These are phyloP conservation scores for Andrena praecox DNA, from an alignment of 2,888 invertebrate genomes.

Conservation along the genomic window DNA sequence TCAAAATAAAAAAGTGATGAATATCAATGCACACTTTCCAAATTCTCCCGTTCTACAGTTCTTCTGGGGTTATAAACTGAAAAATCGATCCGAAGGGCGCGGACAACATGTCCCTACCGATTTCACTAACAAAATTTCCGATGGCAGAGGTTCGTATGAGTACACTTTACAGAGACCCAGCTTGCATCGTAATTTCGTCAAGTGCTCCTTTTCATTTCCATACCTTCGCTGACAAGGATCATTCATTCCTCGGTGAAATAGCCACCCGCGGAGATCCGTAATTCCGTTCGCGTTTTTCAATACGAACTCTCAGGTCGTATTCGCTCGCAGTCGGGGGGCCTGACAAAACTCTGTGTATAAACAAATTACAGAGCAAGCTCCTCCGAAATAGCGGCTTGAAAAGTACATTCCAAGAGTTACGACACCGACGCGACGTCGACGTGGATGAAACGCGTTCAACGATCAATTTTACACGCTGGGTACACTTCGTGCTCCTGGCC, in stretches of 20 bases:
- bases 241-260: not conserved
- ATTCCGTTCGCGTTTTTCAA: slow-evolving; percentile 17
- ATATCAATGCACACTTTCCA: slow-evolving; percentile 26
- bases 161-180: not conserved
- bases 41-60: not conserved
- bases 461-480: slow-evolving; percentile 55
- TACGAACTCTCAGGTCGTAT: not conserved
- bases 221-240: not conserved
- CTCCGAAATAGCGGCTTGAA: slow-evolving; percentile 31
- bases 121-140: too few species aligned
- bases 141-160: slow-evolving; percentile 1
- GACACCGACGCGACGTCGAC: slow-evolving; percentile 13
- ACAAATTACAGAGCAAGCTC: slow-evolving; percentile 49
- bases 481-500: not conserved
- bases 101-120: too few species aligned
- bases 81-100: not conserved
- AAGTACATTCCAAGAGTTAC: slow-evolving; percentile 55
- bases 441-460: slow-evolving; percentile 20
- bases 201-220: not conserved
- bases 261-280: not conserved
- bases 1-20: slow-evolving; percentile 30
- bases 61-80: not conserved
- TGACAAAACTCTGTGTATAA: slow-evolving; percentile 46
- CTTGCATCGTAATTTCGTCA: not conserved
- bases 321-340: not conserved